These are phyloP conservation scores for Eulemur rubriventer DNA, from an alignment of 2,797 vertebrate species.

Conservation along the genomic window DNA sequence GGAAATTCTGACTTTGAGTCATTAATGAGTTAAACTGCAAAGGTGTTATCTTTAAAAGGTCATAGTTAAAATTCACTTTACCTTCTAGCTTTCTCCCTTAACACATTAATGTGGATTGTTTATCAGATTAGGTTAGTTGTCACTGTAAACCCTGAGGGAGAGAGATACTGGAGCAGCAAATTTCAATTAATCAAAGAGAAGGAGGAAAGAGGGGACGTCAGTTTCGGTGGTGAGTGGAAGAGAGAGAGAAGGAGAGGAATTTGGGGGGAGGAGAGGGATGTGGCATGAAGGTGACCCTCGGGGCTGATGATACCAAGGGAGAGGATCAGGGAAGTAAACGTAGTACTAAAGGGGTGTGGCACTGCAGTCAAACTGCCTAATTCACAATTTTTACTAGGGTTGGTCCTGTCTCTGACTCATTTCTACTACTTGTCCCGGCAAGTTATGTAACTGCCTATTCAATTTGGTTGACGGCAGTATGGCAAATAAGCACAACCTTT, in stretches of 20 bases:
- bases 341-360: conserved; percentile 51
- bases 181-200: conserved; percentile 55
- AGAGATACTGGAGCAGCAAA: conserved; percentile 46
- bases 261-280: not conserved
- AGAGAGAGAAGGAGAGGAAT: not conserved
- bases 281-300: not conserved
- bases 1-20: conserved; percentile 36
- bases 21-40: conserved; percentile 52
- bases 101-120: not conserved
- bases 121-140: conserved; percentile 60
- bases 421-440: conserved; percentile 73
- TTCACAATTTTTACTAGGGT: conserved; percentile 70
- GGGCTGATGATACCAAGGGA: conserved; percentile 42
- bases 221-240: not conserved
- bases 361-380: conserved; percentile 65
- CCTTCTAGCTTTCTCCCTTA: conserved; percentile 10
- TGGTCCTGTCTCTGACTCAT: conserved; percentile 71
- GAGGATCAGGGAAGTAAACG: not conserved
- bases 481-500: conserved; percentile 52
- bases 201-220: not conserved
- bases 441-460: conserved; percentile 68
- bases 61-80: conserved; percentile 33
- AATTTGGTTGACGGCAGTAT: conserved; percentile 42
- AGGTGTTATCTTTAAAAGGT: conserved; percentile 37
- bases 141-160: conserved; percentile 54